Percentiles rank a stretch among this genome's conserved stretches.
Conservation (phyloP, 2,888 invertebrate genomes). For the Rhaphigaster nebulosa region DNA sequence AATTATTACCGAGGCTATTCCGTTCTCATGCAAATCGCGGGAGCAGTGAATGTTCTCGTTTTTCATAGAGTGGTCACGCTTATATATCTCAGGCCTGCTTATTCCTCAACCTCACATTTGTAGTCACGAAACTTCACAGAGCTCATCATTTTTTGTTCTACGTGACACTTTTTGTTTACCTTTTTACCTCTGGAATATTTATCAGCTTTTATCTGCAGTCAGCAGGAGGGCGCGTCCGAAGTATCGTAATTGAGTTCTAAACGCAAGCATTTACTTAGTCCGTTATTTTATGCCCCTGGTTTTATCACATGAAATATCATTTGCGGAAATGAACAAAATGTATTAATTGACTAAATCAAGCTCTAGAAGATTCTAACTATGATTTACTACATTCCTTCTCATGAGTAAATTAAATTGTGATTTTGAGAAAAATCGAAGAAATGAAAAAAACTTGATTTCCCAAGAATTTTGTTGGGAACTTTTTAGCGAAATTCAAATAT, state of each 20-base stretch:
- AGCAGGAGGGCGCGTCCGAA: background rate
- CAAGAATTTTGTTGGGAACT: too few relatives aligned
- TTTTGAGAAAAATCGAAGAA: too few relatives aligned
- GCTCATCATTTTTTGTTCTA: conserved; percentile 30
- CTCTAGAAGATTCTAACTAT: too few relatives aligned
- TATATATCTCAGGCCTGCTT: conserved; percentile 6
- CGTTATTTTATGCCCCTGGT: too few relatives aligned
- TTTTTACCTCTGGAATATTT: conserved; percentile 16
- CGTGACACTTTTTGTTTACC: conserved; percentile 41
- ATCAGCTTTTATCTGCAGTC: background rate
- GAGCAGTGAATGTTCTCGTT: conserved; percentile 13
- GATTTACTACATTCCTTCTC: too few relatives aligned
- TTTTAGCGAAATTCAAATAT: too few relatives aligned
- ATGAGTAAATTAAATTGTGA: too few relatives aligned
- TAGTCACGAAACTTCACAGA: conserved; percentile 35
- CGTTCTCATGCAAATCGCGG: conserved; percentile 30
- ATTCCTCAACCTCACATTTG: background rate
- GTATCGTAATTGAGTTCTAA: background rate
- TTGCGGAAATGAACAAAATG: too few relatives aligned
- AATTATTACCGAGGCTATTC: conserved; percentile 34
- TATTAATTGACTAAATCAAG: too few relatives aligned
- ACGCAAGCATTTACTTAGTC: too few relatives aligned
- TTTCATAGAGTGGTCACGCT: background rate
- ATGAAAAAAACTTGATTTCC: too few relatives aligned
- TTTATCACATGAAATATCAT: too few relatives aligned